Conservation (phyloP, 2,797 vertebrate genomes). For the Peromyscus eremicus region DNA sequence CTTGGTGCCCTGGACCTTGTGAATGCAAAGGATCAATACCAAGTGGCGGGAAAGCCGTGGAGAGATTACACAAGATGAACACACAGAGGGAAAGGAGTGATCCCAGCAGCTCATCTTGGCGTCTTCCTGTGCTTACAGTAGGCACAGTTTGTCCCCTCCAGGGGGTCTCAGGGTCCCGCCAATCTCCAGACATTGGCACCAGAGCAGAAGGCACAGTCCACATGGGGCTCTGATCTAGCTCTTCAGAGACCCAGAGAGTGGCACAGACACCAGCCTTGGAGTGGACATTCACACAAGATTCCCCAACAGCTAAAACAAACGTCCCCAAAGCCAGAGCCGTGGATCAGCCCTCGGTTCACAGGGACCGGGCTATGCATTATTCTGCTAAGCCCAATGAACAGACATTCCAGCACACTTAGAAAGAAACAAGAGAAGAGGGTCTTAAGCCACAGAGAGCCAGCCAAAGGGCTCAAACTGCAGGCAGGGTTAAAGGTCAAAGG, state of each 20-base stretch:
- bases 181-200: not conserved
- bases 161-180: not conserved
- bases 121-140: not conserved
- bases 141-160: not conserved
- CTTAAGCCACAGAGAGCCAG: conserved; percentile 23
- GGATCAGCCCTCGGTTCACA: not conserved
- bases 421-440: not conserved
- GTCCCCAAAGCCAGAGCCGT: not conserved
- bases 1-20: not conserved
- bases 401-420: conserved; percentile 6
- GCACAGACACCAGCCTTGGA: not conserved
- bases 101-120: not conserved
- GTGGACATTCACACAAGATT: not conserved
- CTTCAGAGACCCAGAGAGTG: not conserved
- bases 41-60: not conserved
- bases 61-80: not conserved
- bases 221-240: rapidly evolving
- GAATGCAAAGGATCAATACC: not conserved
- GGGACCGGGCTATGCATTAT: rapidly evolving
- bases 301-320: not conserved
- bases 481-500: conserved; percentile 67
- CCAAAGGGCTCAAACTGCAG: conserved; percentile 25
- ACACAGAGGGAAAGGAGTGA: rapidly evolving
- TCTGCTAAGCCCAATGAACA: not conserved
- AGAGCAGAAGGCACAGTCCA: not conserved